Evolutionary conservation across 2,888 invertebrate species (phyloP).

Genomic region (Dorcus hopei): DNA sequence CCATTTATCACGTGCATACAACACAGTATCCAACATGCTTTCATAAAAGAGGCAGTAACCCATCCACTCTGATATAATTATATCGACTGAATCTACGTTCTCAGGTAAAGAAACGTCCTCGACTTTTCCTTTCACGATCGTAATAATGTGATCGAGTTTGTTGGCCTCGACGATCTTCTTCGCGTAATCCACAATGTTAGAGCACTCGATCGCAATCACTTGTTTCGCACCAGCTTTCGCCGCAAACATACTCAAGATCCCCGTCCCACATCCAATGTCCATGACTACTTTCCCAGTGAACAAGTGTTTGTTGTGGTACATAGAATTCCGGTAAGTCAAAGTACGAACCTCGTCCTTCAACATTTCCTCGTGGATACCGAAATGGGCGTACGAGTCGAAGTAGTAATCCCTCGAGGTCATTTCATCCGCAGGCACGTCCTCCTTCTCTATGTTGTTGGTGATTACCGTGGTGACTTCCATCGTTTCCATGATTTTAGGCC

Average conservation of each 20-base stretch:
- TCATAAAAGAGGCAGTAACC: constrained; percentile 91
- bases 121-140: constrained; percentile 79
- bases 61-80: constrained; percentile 81
- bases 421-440: constrained; percentile 75
- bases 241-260: constrained; percentile 99
- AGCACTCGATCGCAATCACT: constrained; percentile 91
- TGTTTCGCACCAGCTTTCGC: constrained; percentile 82
- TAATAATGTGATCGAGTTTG: constrained; percentile 72
- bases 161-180: constrained; percentile 90
- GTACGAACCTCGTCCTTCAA: constrained; percentile 99
- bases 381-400: constrained; percentile 99
- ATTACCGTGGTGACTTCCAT: constrained; percentile 52
- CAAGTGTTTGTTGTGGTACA: constrained; percentile 98
- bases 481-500: constrained; percentile 47
- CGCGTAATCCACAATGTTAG: constrained; percentile 97
- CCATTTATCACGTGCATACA: constrained; percentile 98
- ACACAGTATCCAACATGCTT: constrained; percentile 99
- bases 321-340: constrained; percentile 95
- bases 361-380: constrained; percentile 99
- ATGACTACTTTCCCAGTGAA: constrained; percentile 90
- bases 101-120: constrained; percentile 93
- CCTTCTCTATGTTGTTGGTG: constrained; percentile 38
- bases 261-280: constrained; percentile 98
- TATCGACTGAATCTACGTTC: constrained; percentile 89
- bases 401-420: constrained; percentile 99